phyloP scores from a whole-genome alignment of 2,888 invertebrate species.

The Brenthis ino region DNA sequence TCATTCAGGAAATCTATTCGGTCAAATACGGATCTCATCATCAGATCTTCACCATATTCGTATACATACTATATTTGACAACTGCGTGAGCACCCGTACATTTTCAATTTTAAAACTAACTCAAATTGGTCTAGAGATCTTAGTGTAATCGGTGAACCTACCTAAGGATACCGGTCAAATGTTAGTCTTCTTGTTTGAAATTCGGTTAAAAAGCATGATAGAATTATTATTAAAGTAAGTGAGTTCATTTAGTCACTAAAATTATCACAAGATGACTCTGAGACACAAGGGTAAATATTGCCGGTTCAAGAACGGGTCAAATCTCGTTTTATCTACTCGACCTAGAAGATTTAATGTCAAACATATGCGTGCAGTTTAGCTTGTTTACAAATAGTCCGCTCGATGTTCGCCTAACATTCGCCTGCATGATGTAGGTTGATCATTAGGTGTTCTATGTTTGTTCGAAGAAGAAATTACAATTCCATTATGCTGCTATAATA shows the following conservation, averaged over 20 bases:
- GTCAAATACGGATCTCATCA: too few relatives aligned
- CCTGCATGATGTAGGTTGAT: conserved; percentile 27
- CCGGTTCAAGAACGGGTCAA: conserved; percentile 51
- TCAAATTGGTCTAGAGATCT: too few relatives aligned
- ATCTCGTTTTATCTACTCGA: conserved; percentile 54
- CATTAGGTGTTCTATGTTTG: conserved; percentile 9
- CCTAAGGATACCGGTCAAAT: too few relatives aligned
- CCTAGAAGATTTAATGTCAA: conserved; percentile 66
- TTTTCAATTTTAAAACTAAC: too few relatives aligned
- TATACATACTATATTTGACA: too few relatives aligned
- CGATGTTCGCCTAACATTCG: conserved; percentile 33
- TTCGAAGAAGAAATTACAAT: conserved; percentile 5
- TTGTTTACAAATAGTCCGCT: conserved; percentile 48
- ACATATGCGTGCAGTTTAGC: conserved; percentile 43
- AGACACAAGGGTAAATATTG: conserved; percentile 34
- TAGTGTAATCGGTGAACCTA: too few relatives aligned
- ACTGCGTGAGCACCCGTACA: too few relatives aligned
- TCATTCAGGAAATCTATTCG: too few relatives aligned
- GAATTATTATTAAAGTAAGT: not conserved
- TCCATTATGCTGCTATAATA: conserved; percentile 10
- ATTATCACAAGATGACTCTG: conserved; percentile 14
- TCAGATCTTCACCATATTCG: too few relatives aligned
- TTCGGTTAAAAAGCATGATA: too few relatives aligned
- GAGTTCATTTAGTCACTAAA: not conserved
- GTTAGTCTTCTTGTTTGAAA: too few relatives aligned